Conservation (phyloP, 2,888 invertebrate species). For the Cephonodes hylas region DNA sequence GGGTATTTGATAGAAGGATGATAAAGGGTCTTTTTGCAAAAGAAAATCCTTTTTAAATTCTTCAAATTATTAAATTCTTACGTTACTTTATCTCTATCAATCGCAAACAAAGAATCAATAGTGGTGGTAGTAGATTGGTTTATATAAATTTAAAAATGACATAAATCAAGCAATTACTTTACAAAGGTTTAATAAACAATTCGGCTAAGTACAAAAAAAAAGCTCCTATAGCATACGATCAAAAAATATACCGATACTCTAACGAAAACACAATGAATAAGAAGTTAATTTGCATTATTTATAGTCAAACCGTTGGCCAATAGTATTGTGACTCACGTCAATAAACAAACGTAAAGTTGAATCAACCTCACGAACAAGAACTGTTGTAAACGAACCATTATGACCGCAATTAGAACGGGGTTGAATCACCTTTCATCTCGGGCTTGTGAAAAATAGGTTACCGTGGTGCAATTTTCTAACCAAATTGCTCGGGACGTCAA, state of each 20-base stretch:
- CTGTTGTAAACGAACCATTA: neutral
- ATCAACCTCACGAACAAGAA: conserved; percentile 17
- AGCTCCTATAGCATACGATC: neutral
- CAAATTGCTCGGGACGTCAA: neutral
- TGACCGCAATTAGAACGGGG: conserved; percentile 28
- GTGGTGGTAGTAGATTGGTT: no score
- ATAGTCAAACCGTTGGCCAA: neutral
- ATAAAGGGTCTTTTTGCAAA: no score
- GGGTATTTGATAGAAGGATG: no score
- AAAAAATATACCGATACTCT: neutral
- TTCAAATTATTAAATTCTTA: no score
- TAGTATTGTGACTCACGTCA: neutral
- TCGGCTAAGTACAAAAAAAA: neutral
- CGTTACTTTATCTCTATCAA: no score
- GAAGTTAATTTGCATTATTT: neutral
- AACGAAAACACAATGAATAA: neutral
- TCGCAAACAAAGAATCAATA: no score
- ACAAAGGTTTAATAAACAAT: no score
- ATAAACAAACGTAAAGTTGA: conserved; percentile 19
- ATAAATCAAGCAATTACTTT: no score
- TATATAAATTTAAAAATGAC: no score
- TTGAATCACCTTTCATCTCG: conserved; percentile 27
- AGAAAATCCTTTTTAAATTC: no score
- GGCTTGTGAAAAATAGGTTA: neutral
- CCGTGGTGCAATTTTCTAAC: neutral